Base-by-base conservation (phyloP, 2,888 invertebrate species). In the Heliconius erato region DNA sequence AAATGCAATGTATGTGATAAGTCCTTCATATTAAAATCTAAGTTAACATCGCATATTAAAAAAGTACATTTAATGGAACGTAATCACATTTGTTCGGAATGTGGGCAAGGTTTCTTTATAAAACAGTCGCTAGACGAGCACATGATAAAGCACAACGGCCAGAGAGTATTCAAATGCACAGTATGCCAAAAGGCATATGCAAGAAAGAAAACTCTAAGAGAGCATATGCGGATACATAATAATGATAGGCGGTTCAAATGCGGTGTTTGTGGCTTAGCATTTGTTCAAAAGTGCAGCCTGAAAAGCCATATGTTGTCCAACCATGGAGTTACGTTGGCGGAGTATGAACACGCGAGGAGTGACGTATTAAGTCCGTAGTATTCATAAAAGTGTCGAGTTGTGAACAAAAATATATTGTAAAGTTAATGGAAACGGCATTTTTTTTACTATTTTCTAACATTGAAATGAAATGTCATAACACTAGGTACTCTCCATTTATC, bases 141-240 rank as follows among this genome's bases (percentile, higher is more conserved):
- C 79, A 94, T 95, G 95, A 89, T 95, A 0, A 94, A 93, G 6
- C 95, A 96, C 85, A 93, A 93, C 19, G 95, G 95, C 0, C 94
- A 95, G 40, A 88, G 93, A 23, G 93, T 94, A 0, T 94, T 91
- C 67, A 92, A 94, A 63, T 95, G 95, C 83, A 90, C 88, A 0
- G 93, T 95, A 0, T 95, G 95, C 72, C 84, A 87, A 0, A 95
- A 95, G 35, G 91, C 95, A 0, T 95, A 95, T 71, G 95, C 95
- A 0, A 90, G 95, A 40, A 95, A 94, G 84, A 95, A 95, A 68
- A 95, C 95, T 0, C 80, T 95, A 12, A 85, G 93, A 1, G 94
- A 95, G 78, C 95, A 95, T 86, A 93, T 95, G 94, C 68, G 95
- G n/a, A 95, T 95, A 6, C 95, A 95, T 82, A 93, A 94, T 80